A percentile compares a stretch with the other conserved stretches of the same genome.
Conservation (phyloP, 2,797 vertebrate genomes). For the Denticeps clupeoides region DNA sequence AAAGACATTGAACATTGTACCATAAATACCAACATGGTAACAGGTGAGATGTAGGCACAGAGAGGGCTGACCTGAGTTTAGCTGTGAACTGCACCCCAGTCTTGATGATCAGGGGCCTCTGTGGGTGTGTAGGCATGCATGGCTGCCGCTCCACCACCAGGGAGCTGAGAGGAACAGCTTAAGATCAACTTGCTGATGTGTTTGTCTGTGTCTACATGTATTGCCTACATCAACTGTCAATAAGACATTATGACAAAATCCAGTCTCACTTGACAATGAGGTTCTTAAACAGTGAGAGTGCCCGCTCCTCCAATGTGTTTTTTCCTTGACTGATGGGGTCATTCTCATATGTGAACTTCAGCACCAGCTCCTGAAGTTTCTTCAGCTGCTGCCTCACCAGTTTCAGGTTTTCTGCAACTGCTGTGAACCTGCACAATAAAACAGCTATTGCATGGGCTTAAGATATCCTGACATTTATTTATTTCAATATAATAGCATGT, state of each 20-base stretch:
- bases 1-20: no score
- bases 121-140: slow-evolving; percentile 65
- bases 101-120: slow-evolving; percentile 76
- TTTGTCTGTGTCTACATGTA: not conserved
- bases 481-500: not conserved
- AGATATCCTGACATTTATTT: no score
- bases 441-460: no score
- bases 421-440: slow-evolving; percentile 61
- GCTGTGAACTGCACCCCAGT: slow-evolving; percentile 71
- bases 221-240: no score
- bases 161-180: slow-evolving; percentile 34
- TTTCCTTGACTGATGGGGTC: slow-evolving; percentile 59
- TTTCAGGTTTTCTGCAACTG: slow-evolving; percentile 69
- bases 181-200: not conserved
- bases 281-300: slow-evolving; percentile 54
- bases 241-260: no score
- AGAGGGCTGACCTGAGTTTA: slow-evolving; percentile 63
- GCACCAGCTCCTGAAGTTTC: slow-evolving; percentile 73
- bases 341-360: slow-evolving; percentile 55
- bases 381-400: slow-evolving; percentile 76
- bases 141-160: slow-evolving; percentile 85
- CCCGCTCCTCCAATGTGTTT: slow-evolving; percentile 50
- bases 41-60: not conserved
- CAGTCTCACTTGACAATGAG: slow-evolving; percentile 70
- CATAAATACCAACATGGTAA: not conserved